These are phyloP conservation scores for Numenius phaeopus DNA, from an alignment of 2,797 vertebrate genomes.

Conservation along the genomic window DNA sequence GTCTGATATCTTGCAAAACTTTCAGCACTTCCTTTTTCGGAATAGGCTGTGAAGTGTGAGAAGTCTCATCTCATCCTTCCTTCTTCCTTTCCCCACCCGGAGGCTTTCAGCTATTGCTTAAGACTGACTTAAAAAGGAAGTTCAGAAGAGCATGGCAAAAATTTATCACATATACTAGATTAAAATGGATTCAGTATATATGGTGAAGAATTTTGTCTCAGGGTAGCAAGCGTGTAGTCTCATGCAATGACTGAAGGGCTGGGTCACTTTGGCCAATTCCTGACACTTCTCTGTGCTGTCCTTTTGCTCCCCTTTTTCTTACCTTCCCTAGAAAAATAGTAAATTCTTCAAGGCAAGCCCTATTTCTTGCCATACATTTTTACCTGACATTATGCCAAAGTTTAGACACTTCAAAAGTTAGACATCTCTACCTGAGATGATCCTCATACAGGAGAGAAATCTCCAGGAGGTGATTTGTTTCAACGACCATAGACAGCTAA, in stretches of 20 bases:
- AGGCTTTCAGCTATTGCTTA: constrained; percentile 27
- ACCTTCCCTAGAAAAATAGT: neutral
- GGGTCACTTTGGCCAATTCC: neutral
- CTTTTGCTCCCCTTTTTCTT: neutral
- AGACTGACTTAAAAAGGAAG: constrained; percentile 15
- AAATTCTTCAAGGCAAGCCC: neutral
- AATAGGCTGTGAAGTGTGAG: neutral
- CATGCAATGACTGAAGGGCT: neutral
- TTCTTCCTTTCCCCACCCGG: neutral
- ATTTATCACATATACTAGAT: neutral
- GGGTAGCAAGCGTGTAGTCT: neutral
- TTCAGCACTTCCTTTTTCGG: constrained; percentile 38
- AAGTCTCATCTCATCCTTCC: neutral
- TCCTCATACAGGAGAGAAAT: neutral
- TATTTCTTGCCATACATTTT: neutral
- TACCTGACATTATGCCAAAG: neutral
- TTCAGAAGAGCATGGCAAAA: neutral
- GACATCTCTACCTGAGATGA: neutral
- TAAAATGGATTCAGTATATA: neutral
- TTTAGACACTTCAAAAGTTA: neutral
- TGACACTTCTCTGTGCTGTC: neutral
- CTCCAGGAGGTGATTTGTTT: neutral
- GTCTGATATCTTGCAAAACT: constrained; percentile 20
- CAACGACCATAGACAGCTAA: neutral
- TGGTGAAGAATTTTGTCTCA: neutral